These are phyloP conservation scores for Sisor rabdophorus DNA, from an alignment of 2,113 vertebrate genomes.

Conservation along the genomic window DNA sequence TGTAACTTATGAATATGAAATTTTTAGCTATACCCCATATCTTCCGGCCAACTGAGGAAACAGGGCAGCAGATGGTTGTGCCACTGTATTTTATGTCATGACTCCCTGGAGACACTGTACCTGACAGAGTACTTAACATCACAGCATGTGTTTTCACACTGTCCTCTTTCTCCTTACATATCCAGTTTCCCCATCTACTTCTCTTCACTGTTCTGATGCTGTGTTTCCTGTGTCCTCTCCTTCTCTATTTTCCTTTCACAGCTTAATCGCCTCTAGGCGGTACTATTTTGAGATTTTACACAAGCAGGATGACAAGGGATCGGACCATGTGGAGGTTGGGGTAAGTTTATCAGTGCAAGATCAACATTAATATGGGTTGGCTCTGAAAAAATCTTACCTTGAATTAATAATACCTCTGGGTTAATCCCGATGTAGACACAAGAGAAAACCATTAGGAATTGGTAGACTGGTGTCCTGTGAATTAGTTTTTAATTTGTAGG, in stretches of 20 bases:
- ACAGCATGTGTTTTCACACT: constrained; percentile 34
- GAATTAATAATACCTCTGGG: neutral
- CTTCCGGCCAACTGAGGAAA: neutral
- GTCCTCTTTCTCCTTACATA: constrained; percentile 36
- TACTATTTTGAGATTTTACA: constrained; percentile 99
- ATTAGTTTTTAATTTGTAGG: constrained; percentile 11
- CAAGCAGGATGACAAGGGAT: constrained; percentile 94
- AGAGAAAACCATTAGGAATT: neutral
- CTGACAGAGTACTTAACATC: constrained; percentile 29
- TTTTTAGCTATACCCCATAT: neutral
- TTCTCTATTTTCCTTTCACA: constrained; percentile 54
- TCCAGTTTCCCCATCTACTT: constrained; percentile 6
- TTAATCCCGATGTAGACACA: neutral
- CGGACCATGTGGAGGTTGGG: constrained; percentile 95
- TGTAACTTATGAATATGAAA: neutral
- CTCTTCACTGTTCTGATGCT: constrained; percentile 9
- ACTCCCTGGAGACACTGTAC: constrained; percentile 16
- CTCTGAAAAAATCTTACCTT: neutral
- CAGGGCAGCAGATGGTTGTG: constrained; percentile 24
- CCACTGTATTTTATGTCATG: constrained; percentile 23
- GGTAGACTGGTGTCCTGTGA: neutral
- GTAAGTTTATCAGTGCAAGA: constrained; percentile 66
- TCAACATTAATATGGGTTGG: neutral
- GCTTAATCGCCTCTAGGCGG: constrained; percentile 84
- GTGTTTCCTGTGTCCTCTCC: constrained; percentile 40